phyloP scores from a whole-genome alignment of 2,113 vertebrate genomes.

The Diadophis punctatus region DNA sequence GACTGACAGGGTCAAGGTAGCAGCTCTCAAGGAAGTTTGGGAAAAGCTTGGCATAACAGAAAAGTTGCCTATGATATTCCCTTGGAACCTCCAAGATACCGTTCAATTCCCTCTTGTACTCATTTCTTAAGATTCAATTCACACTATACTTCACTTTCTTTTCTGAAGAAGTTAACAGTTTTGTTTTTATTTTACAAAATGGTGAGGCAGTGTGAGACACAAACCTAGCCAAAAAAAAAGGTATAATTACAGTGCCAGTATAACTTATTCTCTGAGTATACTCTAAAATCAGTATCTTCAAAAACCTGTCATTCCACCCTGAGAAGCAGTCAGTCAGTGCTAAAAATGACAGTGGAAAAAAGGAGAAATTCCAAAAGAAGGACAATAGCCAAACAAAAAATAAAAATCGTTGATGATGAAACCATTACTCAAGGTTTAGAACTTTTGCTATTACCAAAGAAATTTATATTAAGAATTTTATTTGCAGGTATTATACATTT shows the following conservation, averaged over 20 bases:
- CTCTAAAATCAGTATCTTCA: neutral
- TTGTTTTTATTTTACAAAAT: neutral
- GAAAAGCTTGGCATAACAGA: neutral
- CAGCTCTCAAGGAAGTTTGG: neutral
- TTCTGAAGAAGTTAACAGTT: constrained; percentile 6
- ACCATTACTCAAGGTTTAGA: neutral
- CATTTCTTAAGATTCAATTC: constrained; percentile 19
- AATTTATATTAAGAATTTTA: neutral
- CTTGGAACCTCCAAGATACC: neutral
- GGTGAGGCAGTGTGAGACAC: neutral
- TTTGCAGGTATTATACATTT: neutral
- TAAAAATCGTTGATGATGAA: neutral
- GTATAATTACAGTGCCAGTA: neutral
- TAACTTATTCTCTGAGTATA: neutral
- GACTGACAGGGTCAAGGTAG: neutral
- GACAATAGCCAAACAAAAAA: neutral
- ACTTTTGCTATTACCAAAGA: neutral
- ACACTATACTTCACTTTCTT: constrained; percentile 16
- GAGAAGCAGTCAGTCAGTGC: neutral
- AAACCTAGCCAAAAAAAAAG: neutral
- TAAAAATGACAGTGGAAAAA: neutral
- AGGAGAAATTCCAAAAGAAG: neutral
- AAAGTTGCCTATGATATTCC: neutral
- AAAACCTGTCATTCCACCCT: neutral
- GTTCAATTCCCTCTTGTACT: constrained; percentile 8